phyloP scores from a whole-genome alignment of 2,113 vertebrate genomes.

The Burhinus bistriatus region DNA sequence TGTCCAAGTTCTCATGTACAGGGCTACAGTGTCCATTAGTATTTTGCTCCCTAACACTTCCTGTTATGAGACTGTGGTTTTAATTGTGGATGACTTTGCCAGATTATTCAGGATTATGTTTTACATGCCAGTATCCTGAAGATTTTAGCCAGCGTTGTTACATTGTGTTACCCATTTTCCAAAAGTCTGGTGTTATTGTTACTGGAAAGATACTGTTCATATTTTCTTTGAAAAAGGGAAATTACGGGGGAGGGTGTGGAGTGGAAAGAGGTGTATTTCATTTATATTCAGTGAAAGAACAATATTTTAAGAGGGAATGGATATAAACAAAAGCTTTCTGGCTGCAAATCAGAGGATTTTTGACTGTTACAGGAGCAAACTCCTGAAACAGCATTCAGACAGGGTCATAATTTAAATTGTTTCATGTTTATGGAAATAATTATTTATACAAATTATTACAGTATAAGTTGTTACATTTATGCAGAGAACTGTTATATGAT shows the following conservation, averaged over 20 bases:
- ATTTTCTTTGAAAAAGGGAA: neutral
- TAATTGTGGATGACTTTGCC: neutral
- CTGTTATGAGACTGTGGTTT: neutral
- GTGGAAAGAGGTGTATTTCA: neutral
- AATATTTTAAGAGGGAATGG: neutral
- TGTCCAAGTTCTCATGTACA: neutral
- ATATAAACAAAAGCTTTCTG: neutral
- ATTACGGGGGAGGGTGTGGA: rapidly evolving
- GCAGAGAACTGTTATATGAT: neutral
- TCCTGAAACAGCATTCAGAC: neutral
- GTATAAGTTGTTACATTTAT: neutral
- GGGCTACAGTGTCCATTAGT: neutral
- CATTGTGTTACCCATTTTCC: neutral
- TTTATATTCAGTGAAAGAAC: neutral
- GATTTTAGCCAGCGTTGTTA: neutral
- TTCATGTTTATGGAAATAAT: neutral
- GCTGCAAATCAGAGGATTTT: neutral
- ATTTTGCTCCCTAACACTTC: neutral
- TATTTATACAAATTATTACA: neutral
- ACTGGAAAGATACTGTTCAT: neutral
- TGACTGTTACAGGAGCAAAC: neutral
- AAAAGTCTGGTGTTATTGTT: neutral
- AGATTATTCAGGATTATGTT: neutral
- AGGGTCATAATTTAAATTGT: neutral
- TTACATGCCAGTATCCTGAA: neutral